phyloP scores from a whole-genome alignment of 2,797 vertebrate genomes.

The Myripristis murdjan region DNA sequence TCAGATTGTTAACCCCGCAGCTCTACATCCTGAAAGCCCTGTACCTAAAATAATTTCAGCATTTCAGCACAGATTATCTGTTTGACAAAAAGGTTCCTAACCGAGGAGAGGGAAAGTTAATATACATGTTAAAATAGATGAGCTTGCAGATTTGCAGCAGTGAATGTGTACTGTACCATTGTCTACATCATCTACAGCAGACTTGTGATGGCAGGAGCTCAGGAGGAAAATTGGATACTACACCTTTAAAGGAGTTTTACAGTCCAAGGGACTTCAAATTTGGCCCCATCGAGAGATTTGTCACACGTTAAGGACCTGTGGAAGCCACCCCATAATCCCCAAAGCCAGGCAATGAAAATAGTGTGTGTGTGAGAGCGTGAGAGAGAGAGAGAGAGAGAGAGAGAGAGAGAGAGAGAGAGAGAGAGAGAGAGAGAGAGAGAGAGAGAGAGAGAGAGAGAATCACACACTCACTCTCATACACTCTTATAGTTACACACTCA shows the following conservation, averaged over 20 bases:
- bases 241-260: constrained; percentile 54
- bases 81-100: not conserved
- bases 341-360: constrained; percentile 43
- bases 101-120: not conserved
- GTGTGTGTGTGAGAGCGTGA: constrained; percentile 4
- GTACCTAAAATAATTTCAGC: not conserved
- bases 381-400: constrained; percentile 10
- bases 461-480: constrained; percentile 1
- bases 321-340: constrained; percentile 67
- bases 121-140: too few species aligned
- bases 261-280: constrained; percentile 62
- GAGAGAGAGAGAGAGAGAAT: constrained; percentile 7
- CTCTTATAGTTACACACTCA: constrained; percentile 22
- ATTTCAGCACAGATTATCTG: not conserved
- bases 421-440: constrained; percentile 14
- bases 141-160: constrained; percentile 8
- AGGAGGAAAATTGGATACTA: constrained; percentile 35
- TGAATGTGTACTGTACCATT: not conserved
- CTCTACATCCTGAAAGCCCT: not conserved
- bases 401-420: constrained; percentile 15
- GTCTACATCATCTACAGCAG: constrained; percentile 14
- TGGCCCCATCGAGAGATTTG: constrained; percentile 65
- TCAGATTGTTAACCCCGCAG: constrained; percentile 1
- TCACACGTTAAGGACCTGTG: constrained; percentile 60
- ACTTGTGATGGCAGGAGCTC: constrained; percentile 14